Evolutionary conservation across 2,113 vertebrate species (phyloP), one percentile per base, ranked within the genome.

Genomic region (Pica pica): DNA sequence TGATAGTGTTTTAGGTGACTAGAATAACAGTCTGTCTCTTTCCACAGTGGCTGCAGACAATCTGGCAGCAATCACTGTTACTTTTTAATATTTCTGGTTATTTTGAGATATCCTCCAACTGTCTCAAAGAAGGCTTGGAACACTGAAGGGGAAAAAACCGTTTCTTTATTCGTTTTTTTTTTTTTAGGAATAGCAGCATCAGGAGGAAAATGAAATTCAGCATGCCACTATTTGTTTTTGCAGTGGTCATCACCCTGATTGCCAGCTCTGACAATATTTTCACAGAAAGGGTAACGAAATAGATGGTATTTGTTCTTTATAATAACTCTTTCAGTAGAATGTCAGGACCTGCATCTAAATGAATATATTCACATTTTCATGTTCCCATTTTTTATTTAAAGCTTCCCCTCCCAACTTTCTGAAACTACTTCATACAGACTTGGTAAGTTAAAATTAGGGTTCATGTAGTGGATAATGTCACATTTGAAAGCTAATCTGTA

Each of bases 91-190:
- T 96, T 97, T 96, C 93, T 95, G 57, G 94, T 97, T 96, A 96
- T 97, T 97, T 96, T 97, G 96, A 97, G 96, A 97, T 91, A 95
- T 94, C 90, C 93, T 97, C 95, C 95, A 97, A 96, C 95, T 97
- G 94, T 96, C 93, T 97, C 79, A 84, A 93, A 95, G 92, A 87
- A 91, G 73, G 60, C 67, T 97, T 96, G 92, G 83, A 95, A 95
- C 50, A n/a, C 39, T 95, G 91, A 97, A 96, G 49, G 93, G 94
- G 64, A 71, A 93, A 78, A 78, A 87, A 94, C 22, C 20, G 4
- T 44, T 84, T 76, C 63, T 59, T 80, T 35, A 22, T 84, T 64
- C 13, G 11, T 20, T 35, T 35, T 60, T 46, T 68, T 79, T 79
- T 92, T 63, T 78, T 82, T 56, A 74, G 61, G 78, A 93, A 91